phyloP scores from a whole-genome alignment of 1,140 invertebrate species.

The Drosophila ogumai region DNA sequence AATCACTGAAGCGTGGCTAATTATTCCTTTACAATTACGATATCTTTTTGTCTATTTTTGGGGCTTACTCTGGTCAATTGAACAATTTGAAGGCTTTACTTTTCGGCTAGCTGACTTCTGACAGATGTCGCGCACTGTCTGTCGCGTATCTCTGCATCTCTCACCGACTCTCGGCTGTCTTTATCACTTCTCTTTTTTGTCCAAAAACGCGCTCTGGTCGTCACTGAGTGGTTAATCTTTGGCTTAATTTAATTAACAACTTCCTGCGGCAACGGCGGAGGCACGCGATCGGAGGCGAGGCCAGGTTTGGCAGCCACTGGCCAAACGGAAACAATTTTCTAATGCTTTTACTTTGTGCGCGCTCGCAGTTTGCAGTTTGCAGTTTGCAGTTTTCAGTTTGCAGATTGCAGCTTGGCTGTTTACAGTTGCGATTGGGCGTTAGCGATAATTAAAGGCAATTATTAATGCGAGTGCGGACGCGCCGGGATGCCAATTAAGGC shows the following conservation, averaged over 20 bases:
- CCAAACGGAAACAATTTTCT: constrained; percentile 79
- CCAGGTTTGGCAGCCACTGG: constrained; percentile 38
- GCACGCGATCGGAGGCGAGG: constrained; percentile 22
- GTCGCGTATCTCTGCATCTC: constrained; percentile 4
- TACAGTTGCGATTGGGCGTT: constrained; percentile 71
- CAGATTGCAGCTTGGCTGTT: constrained; percentile 27
- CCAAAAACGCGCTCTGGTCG: constrained; percentile 29
- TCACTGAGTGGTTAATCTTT: constrained; percentile 65
- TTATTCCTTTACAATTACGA: constrained; percentile 38
- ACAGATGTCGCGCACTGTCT: constrained; percentile 23
- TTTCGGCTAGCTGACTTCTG: background rate
- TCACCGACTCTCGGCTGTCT: constrained; percentile 9
- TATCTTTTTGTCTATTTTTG: constrained; percentile 17
- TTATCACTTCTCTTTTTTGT: constrained; percentile 29
- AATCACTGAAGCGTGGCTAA: constrained; percentile 66
- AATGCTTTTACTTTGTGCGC: constrained; percentile 44
- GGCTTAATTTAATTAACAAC: constrained; percentile 78
- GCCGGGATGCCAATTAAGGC: constrained; percentile 68
- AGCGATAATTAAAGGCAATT: constrained; percentile 82
- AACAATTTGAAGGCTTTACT: constrained; percentile 51
- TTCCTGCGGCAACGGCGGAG: constrained; percentile 56
- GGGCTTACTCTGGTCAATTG: constrained; percentile 46
- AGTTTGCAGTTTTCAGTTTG: constrained; percentile 6
- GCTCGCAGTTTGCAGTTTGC: constrained; percentile 10
- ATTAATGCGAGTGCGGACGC: constrained; percentile 62